Percentiles rank a stretch among this genome's conserved stretches.
Conservation (phyloP, 2,888 invertebrate species). For the Ametastegia equiseti region DNA sequence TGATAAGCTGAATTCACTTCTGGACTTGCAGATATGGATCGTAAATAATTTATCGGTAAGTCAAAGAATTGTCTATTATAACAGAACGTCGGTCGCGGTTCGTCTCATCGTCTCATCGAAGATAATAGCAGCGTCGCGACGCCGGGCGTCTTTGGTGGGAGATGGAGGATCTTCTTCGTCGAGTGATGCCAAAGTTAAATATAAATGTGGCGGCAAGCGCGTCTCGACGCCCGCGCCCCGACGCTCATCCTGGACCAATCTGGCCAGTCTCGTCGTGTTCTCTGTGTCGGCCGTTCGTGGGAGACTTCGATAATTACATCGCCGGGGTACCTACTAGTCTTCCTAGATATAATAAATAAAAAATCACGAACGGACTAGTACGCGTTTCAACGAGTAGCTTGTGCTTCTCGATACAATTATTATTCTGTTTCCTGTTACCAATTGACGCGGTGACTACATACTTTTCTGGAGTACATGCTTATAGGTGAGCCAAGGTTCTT, state of each 20-base stretch:
- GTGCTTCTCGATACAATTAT: constrained; percentile 22
- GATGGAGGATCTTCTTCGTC: constrained; percentile 62
- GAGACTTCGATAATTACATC: constrained; percentile 50
- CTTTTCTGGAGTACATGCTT: constrained; percentile 44
- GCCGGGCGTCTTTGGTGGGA: constrained; percentile 46
- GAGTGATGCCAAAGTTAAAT: constrained; percentile 76
- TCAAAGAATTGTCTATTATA: constrained; percentile 52
- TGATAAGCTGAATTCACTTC: not conserved
- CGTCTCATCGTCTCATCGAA: too few species aligned
- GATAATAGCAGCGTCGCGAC: constrained; percentile 54
- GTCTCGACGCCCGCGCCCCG: constrained; percentile 68
- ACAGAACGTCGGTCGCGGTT: constrained; percentile 44
- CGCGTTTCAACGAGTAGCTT: constrained; percentile 31
- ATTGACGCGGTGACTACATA: not conserved
- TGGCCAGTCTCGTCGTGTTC: constrained; percentile 72
- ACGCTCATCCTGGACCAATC: constrained; percentile 72
- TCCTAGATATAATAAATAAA: not conserved
- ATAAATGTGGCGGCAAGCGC: constrained; percentile 70
- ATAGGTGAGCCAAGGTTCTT: constrained; percentile 41
- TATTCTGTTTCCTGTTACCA: constrained; percentile 24
- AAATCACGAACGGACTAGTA: constrained; percentile 23
- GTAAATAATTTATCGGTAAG: constrained; percentile 68
- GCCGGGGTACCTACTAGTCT: constrained; percentile 44
- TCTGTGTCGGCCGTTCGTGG: constrained; percentile 66
- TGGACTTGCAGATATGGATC: not conserved